A percentile compares a stretch with the other conserved stretches of the same genome.
Evolutionary conservation across 2,888 invertebrate genomes (phyloP).

Genomic region (Aphodius granarius): DNA sequence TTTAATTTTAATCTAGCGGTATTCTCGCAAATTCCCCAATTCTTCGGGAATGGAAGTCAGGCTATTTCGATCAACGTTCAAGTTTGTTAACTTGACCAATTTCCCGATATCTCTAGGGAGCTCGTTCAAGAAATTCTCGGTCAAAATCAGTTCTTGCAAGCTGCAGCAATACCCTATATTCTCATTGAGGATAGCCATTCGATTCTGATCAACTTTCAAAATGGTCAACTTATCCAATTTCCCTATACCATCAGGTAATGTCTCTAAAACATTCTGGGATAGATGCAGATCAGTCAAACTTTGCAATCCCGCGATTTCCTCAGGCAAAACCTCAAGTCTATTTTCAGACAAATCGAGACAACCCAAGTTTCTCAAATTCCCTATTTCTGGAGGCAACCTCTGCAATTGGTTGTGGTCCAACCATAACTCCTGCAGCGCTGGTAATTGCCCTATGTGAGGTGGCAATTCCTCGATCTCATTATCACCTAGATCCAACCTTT

Average conservation of each 20-base stretch:
- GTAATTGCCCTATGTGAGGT: conserved; percentile 88
- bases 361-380: conserved; percentile 81
- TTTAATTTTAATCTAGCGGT: too few relatives aligned
- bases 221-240: conserved; percentile 89
- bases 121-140: conserved; percentile 94
- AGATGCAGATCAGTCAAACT: conserved; percentile 94
- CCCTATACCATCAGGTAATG: conserved; percentile 91
- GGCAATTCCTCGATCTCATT: conserved; percentile 98
- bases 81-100: conserved; percentile 86
- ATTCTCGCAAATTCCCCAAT: conserved; percentile 77
- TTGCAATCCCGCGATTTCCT: conserved; percentile 89
- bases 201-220: conserved; percentile 95
- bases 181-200: conserved; percentile 79
- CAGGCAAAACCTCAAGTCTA: conserved; percentile 88
- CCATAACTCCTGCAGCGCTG: conserved; percentile 95
- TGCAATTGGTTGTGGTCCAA: conserved; percentile 96
- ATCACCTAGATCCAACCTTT: conserved; percentile 95
- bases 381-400: conserved; percentile 91
- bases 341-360: conserved; percentile 98
- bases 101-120: conserved; percentile 90
- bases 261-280: conserved; percentile 94
- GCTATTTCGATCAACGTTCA: conserved; percentile 97
- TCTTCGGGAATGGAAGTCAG: conserved; percentile 87
- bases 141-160: conserved; percentile 94
- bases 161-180: conserved; percentile 76